Conservation (phyloP, 2,797 vertebrate genomes). For the Acestrorhynchus altus region DNA sequence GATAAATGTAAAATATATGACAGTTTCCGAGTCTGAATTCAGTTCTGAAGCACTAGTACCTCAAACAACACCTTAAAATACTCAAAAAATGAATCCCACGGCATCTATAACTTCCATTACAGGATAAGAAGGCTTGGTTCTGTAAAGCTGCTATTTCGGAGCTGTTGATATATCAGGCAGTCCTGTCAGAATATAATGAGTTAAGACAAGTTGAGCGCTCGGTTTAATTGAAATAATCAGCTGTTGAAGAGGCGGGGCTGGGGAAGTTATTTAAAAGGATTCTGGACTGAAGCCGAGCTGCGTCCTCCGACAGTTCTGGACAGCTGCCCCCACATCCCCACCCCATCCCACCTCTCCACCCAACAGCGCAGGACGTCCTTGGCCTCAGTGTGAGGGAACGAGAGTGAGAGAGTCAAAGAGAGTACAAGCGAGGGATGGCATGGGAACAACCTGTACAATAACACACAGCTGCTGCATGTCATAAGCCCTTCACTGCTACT, state of each 20-base stretch:
- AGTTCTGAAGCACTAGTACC: too few relatives aligned
- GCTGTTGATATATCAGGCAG: neutral
- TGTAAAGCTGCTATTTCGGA: neutral
- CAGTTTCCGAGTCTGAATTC: too few relatives aligned
- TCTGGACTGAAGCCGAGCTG: slow-evolving; percentile 38
- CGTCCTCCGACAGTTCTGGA: slow-evolving; percentile 41
- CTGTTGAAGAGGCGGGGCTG: slow-evolving; percentile 33
- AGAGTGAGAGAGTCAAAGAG: neutral
- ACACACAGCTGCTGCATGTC: slow-evolving; percentile 56
- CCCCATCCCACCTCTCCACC: slow-evolving; percentile 26
- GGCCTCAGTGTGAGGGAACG: slow-evolving; percentile 25
- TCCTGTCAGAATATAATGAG: slow-evolving; percentile 20
- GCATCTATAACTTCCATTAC: too few relatives aligned
- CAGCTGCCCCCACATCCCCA: slow-evolving; percentile 46
- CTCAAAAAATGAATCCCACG: too few relatives aligned
- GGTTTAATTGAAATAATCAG: slow-evolving; percentile 44
- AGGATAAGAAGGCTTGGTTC: too few relatives aligned
- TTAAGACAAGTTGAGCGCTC: slow-evolving; percentile 19
- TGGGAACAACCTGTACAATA: slow-evolving; percentile 46
- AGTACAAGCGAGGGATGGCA: slow-evolving; percentile 25
- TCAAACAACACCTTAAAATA: too few relatives aligned
- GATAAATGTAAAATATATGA: too few relatives aligned
- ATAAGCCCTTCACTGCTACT: slow-evolving; percentile 30
- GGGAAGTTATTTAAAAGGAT: slow-evolving; percentile 23
- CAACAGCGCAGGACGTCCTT: slow-evolving; percentile 37